Evolutionary conservation across 2,797 vertebrate genomes (phyloP).

Genomic region (Lepus oiostolus): DNA sequence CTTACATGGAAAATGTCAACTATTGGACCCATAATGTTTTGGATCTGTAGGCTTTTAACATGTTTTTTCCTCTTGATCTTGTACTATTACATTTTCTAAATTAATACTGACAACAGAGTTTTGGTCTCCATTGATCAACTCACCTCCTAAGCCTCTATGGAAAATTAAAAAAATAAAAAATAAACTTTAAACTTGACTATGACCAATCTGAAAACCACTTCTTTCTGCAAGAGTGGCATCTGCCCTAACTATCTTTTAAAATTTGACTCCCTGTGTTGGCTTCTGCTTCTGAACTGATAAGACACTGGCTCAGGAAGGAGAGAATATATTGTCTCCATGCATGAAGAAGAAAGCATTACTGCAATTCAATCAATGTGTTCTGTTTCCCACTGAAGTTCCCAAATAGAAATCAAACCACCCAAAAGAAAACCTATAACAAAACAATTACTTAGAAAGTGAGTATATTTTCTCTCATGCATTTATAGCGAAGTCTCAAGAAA

Average conservation of each 20-base stretch:
- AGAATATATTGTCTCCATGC: not conserved
- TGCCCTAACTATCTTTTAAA: not conserved
- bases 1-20: not conserved
- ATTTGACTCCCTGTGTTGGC: not conserved
- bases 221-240: not conserved
- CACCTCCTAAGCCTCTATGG: not conserved
- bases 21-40: not conserved
- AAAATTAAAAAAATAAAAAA: not conserved
- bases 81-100: not conserved
- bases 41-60: not conserved
- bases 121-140: not conserved
- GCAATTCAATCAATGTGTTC: constrained; percentile 40
- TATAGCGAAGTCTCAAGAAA: constrained; percentile 38
- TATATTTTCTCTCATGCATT: constrained; percentile 56
- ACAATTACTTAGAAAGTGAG: constrained; percentile 72
- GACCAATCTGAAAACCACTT: not conserved
- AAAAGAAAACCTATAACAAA: constrained; percentile 69
- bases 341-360: not conserved
- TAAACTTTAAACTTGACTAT: not conserved
- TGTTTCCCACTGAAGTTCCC: constrained; percentile 35
- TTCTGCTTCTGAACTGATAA: not conserved
- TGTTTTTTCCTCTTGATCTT: not conserved
- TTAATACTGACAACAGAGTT: not conserved
- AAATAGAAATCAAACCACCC: constrained; percentile 51
- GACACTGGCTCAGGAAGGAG: not conserved